Base-by-base conservation (phyloP, 2,113 vertebrate genomes). In the Piprites chloris region DNA sequence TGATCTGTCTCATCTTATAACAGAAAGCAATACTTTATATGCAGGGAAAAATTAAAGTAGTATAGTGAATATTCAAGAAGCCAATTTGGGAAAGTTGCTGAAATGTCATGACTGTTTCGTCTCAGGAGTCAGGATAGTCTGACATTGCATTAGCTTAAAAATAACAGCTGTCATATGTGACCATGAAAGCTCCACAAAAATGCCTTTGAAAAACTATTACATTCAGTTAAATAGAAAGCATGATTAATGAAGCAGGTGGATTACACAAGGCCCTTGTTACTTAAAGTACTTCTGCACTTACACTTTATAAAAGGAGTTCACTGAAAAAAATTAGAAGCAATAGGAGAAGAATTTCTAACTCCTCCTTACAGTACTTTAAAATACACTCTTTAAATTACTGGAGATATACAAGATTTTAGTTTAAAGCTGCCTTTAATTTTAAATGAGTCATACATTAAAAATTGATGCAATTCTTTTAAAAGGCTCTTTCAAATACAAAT, bases 371-470 rank as follows among this genome's bases (percentile, higher is more conserved):
- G 41, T 30, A 82, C 56, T 92, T 90, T 82, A 83, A 94, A 95
- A 50, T 42, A 50, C 8, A 50, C 20, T 79, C 21, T 68, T 58
- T 68, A 73, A 79, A 87, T 84, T 78, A 49, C 14, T 33, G 49
- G 49, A 91, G 46, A 85, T 30, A 16, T n/a, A 66, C 23, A 78
- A 17, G 11, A 12, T 23, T 81, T 87, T 74, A 65, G 53, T 23
- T 39, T 58, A 90, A 89, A 87, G 9, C 26, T 92, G 73, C 66
- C 84, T 93, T 89, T 85, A 85, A 89, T 76, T 87, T 85, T 83
- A 85, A 91, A 73, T 69, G n/a, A 83, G 26, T 83, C 59, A 53
- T 50, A 49, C 9, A 44, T 59, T 79, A 91, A 79, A 84, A 91
- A 85, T 61, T 14, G 2, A 47, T 3, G 14, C 42, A 58, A 41